Evolutionary conservation across 2,888 invertebrate genomes (phyloP), one percentile per base, ranked within the genome.

Genomic region (Xanthia icteritia): DNA sequence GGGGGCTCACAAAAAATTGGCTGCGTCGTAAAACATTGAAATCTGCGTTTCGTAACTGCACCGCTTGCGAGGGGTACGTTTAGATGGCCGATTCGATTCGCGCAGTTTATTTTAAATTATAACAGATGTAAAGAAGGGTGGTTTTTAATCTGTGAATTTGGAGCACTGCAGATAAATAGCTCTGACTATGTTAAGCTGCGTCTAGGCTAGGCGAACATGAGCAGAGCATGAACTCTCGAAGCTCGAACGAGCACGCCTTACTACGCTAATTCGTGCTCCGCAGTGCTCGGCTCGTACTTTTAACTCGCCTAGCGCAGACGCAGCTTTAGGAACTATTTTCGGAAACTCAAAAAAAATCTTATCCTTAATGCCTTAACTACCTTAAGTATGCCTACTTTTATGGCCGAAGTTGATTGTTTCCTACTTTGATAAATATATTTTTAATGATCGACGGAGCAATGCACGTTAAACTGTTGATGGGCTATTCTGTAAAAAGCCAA

Each of bases 41-140:
- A 95, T 95, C 95, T 93, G 94, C 93, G 93, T 92, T 91, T 87
- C 89, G 90, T 87, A 89, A 89, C 89, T 89, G 89, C 88, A 84
- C 70, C 83, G 81, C 72, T 80, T 81, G 86, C 84, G 89, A 89
- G 88, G 88, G 86, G 89, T 85, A 88, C 72, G 87, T 92, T 91
- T 92, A 92, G 92, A 91, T 92, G 92, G 93, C 84, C 93, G 93
- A 96, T 96, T 96, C 95, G 96, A 92, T 93, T 91, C 95, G 95
- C 94, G 91, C 95, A 93, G 95, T 96, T 96, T 95, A 94, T 93
- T 96, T 94, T 95, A 94, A 96, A 95, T 96, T 95, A 96, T 95
- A 93, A 93, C 94, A 86, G 89, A 86, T 88, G 89, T 84, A 89
- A 75, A 77, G 86, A 90, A 89, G 91, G 94, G 94, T 92, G 93